Percentiles rank a stretch among this genome's conserved stretches.
Conservation (phyloP, 2,888 invertebrate genomes). For the Aspidiotus destructor region DNA sequence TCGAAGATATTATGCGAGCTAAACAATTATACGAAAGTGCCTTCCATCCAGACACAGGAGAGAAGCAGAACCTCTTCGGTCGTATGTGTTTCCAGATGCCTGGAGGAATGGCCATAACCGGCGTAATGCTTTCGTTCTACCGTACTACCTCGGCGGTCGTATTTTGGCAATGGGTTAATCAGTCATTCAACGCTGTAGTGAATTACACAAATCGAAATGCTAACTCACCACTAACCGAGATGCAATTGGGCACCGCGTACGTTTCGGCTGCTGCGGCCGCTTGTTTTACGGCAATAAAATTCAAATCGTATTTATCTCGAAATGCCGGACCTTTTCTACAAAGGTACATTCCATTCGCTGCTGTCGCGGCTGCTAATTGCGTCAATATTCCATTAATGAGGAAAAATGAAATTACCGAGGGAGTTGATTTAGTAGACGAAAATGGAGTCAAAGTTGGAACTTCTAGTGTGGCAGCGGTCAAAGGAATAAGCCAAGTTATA, state of each 20-base stretch:
- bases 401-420: slow-evolving; percentile 67
- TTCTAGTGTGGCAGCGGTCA: slow-evolving; percentile 61
- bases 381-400: slow-evolving; percentile 89
- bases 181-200: slow-evolving; percentile 89
- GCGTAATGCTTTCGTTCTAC: slow-evolving; percentile 86
- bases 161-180: slow-evolving; percentile 93
- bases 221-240: slow-evolving; percentile 66
- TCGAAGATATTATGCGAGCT: slow-evolving; percentile 64
- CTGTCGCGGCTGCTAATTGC: too few relatives aligned
- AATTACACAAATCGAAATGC: slow-evolving; percentile 90
- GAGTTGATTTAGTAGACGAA: slow-evolving; percentile 70
- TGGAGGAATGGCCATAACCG: slow-evolving; percentile 75
- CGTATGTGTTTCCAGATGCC: slow-evolving; percentile 89
- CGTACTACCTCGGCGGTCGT: slow-evolving; percentile 72
- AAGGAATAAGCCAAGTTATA: slow-evolving; percentile 67
- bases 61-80: slow-evolving; percentile 80
- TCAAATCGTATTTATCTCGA: slow-evolving; percentile 71
- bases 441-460: slow-evolving; percentile 59
- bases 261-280: slow-evolving; percentile 81
- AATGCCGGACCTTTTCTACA: slow-evolving; percentile 53
- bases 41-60: slow-evolving; percentile 85
- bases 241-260: slow-evolving; percentile 75
- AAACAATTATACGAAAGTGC: slow-evolving; percentile 80
- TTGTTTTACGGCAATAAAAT: slow-evolving; percentile 73
- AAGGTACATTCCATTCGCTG: too few relatives aligned